A percentile compares a stretch with the other conserved stretches of the same genome.
Conservation (phyloP, 2,113 vertebrate genomes). For the Oncorhynchus gorbuscha region DNA sequence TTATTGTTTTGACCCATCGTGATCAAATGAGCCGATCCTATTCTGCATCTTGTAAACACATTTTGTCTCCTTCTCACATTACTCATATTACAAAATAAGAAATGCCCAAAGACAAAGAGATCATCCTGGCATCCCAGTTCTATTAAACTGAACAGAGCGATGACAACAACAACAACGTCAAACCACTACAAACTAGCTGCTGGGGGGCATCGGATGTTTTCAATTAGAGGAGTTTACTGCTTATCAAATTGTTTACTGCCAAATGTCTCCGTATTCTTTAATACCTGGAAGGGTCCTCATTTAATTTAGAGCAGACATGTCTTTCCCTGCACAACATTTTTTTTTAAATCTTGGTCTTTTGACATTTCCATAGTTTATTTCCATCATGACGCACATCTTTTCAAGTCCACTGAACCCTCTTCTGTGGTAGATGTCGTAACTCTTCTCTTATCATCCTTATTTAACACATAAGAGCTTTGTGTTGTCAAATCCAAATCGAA, state of each 20-base stretch:
- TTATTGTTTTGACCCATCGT: constrained; percentile 15
- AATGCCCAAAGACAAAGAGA: constrained; percentile 43
- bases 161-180: constrained; percentile 45
- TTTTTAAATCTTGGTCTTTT: not conserved
- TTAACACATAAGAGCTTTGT: not conserved
- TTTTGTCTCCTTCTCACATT: constrained; percentile 32
- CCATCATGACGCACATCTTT: not conserved
- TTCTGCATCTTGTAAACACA: constrained; percentile 29
- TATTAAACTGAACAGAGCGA: constrained; percentile 52
- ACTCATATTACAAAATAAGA: constrained; percentile 16
- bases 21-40: constrained; percentile 13
- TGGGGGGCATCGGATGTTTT: constrained; percentile 44
- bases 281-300: constrained; percentile 47
- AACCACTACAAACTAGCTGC: constrained; percentile 36
- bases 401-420: not conserved
- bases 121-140: constrained; percentile 34
- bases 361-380: not conserved
- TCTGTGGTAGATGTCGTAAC: not conserved
- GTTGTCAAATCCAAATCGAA: not conserved
- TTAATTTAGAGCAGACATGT: constrained; percentile 32
- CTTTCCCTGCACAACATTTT: constrained; percentile 23
- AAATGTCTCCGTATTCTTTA: constrained; percentile 42
- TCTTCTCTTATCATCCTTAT: not conserved
- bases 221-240: constrained; percentile 48
- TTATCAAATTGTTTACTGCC: constrained; percentile 54